Conservation (phyloP, 2,113 vertebrate genomes). For the Columbina picui region DNA sequence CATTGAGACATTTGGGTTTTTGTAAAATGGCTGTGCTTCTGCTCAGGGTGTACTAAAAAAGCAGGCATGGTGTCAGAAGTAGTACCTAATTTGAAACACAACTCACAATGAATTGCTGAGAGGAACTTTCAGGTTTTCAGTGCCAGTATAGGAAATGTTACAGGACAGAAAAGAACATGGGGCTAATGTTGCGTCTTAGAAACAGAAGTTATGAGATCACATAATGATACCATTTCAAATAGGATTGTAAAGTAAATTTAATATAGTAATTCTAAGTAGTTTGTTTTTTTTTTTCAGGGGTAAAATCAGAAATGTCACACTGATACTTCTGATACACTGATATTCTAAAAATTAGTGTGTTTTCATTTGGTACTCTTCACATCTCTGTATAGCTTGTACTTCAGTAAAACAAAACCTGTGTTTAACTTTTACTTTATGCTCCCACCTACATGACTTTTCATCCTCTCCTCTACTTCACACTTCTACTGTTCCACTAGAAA, state of each 20-base stretch:
- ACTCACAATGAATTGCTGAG: background rate
- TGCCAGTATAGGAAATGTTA: background rate
- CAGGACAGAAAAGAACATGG: background rate
- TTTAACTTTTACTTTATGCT: background rate
- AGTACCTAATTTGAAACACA: background rate
- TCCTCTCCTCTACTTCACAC: background rate
- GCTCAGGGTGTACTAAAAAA: background rate
- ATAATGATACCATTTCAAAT: background rate
- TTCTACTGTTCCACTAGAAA: background rate
- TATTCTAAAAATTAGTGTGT: background rate
- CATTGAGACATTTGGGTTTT: fast-evolving
- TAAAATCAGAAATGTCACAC: background rate
- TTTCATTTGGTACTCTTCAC: background rate
- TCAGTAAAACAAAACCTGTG: background rate
- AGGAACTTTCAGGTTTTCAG: background rate
- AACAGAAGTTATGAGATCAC: background rate
- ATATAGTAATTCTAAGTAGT: background rate
- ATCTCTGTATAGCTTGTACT: background rate
- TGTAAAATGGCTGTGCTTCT: background rate
- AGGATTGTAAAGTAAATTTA: background rate
- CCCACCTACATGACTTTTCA: background rate
- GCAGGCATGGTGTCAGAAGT: background rate
- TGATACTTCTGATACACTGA: background rate
- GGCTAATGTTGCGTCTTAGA: background rate
- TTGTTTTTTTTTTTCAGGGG: background rate